phyloP scores from a whole-genome alignment of 1,140 invertebrate species.

The Panulirus ornatus region DNA sequence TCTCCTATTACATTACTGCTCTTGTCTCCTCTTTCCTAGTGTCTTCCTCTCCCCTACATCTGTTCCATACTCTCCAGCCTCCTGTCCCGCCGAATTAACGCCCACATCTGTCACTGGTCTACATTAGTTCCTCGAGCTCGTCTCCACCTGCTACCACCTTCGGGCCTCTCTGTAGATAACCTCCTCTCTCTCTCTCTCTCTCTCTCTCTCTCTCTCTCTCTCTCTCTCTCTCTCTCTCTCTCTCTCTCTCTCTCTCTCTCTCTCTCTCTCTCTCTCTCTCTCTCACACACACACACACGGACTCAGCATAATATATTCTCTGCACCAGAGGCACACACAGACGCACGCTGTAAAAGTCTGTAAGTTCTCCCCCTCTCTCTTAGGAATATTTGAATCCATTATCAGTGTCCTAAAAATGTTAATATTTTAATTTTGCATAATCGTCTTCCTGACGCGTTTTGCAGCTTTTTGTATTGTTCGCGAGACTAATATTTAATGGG shows the following conservation, averaged over 20 bases:
- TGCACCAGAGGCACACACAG: too few species aligned
- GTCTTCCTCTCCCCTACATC: not conserved
- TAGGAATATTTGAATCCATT: constrained; percentile 1
- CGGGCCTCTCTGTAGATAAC: not conserved
- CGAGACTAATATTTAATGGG: not conserved
- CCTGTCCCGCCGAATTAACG: not conserved
- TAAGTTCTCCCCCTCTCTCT: not conserved
- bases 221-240: not conserved
- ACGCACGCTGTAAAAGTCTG: too few species aligned
- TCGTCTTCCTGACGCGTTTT: not conserved
- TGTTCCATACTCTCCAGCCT: not conserved
- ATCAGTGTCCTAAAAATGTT: not conserved
- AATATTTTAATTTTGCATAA: constrained; percentile 13
- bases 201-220: not conserved
- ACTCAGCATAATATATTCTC: too few species aligned
- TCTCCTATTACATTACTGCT: not conserved
- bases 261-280: not conserved
- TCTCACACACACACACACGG: not conserved
- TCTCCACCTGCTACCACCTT: not conserved
- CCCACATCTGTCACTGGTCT: not conserved
- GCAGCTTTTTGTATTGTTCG: not conserved
- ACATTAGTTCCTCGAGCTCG: not conserved
- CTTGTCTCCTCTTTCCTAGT: not conserved
- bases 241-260: not conserved
- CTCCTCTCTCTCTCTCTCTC: not conserved